Base-by-base conservation (phyloP, 2,113 vertebrate genomes). In the Phylloscopus whistleri region DNA sequence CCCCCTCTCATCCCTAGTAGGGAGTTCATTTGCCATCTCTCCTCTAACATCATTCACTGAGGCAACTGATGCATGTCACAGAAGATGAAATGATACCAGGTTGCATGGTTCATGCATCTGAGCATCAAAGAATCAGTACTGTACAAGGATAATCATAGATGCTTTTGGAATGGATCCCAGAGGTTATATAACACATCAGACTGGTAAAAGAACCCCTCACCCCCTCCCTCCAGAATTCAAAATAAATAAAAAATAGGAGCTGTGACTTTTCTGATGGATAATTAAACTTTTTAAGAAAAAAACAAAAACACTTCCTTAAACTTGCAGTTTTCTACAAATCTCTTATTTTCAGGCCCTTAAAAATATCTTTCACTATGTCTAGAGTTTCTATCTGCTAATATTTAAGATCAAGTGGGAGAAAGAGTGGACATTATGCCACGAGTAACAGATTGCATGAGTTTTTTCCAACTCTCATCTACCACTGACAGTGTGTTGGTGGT, bases 401-500 rank as follows among this genome's bases (percentile, higher is more conserved):
- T 21, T 82, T 89, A 89, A 74, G 46, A 88, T 26, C 10, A 70
- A 56, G 87, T 91, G 46, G 81, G 84, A 95, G 87, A 78, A 90
- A 88, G 88, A 92, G 55, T 84, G 82, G 82, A 93, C 76, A 31
- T 81, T 72, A 46, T 94, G 85, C 56, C 82, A 92, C 1, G 1
- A 80, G 6, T 74, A 91, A 91, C 92, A 95, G 94, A 95, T 93
- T 95, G 90, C 39, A 44, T 55, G 59, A 88, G 7, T 10, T 77
- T 94, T 95, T 85, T 96, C 79, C 92, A 94, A 6, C 63, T 94
- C 52, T 83, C 70, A 26, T 95, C 72, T 81, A 53, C 6, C 15
- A 49, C 55, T 91, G 79, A 95, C 82, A 97, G 90, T 24, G 68
- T 94, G 95, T 87, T 94, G 48, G 22, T 93, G 59, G 52, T 48